phyloP scores from a whole-genome alignment of 1,140 invertebrate species.

The Drosophila sp. region DNA sequence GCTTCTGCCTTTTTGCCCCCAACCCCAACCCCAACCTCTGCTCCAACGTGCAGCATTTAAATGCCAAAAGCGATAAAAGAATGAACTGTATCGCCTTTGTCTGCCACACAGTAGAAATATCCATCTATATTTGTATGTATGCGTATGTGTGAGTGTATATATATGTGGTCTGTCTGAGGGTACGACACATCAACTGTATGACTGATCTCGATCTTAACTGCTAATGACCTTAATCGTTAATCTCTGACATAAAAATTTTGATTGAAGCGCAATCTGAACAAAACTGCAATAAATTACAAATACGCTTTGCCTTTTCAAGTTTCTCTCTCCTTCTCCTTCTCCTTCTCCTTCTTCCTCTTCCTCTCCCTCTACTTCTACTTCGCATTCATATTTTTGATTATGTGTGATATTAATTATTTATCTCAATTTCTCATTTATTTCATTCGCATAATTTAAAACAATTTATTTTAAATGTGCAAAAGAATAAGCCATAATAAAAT shows the following conservation, averaged over 20 bases:
- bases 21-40: conserved; percentile 14
- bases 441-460: background rate
- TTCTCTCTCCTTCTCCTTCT: background rate
- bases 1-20: background rate
- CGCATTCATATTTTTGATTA: conserved; percentile 34
- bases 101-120: conserved; percentile 49
- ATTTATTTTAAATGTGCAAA: background rate
- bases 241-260: conserved; percentile 84
- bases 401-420: conserved; percentile 26
- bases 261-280: conserved; percentile 72
- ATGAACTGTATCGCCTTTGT: conserved; percentile 76
- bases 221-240: conserved; percentile 84
- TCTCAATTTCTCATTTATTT: conserved; percentile 8
- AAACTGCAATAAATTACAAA: conserved; percentile 76
- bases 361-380: conserved; percentile 6
- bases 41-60: conserved; percentile 58
- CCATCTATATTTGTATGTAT: conserved; percentile 17
- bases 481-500: too few species aligned
- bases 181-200: conserved; percentile 71
- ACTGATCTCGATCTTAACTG: conserved; percentile 83
- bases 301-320: conserved; percentile 9
- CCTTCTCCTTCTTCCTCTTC: background rate
- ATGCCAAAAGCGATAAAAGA: conserved; percentile 83
- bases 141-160: conserved; percentile 14
- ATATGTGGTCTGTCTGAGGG: conserved; percentile 27